Conservation (phyloP, 2,888 invertebrate genomes). For the Caenorhabditis angaria region DNA sequence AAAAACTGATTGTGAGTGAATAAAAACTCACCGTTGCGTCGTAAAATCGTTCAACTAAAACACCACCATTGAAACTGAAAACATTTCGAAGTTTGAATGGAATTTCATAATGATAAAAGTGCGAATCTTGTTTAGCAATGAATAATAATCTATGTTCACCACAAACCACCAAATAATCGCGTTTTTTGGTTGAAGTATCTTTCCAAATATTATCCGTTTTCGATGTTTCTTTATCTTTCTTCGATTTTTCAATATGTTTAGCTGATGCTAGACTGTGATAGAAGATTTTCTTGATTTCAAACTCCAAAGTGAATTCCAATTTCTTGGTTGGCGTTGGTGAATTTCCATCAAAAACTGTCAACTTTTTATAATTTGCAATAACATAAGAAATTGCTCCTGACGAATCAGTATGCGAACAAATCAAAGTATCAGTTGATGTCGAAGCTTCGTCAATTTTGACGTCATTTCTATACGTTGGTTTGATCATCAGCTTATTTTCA, state of each 20-base stretch:
- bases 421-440: background rate
- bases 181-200: background rate
- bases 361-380: background rate
- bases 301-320: background rate
- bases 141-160: background rate
- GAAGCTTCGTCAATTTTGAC: background rate
- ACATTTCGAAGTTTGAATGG: constrained; percentile 52
- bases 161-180: background rate
- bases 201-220: background rate
- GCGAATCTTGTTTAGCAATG: background rate
- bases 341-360: background rate
- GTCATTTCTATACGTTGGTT: background rate
- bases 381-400: background rate
- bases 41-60: constrained; percentile 35
- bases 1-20: too few species aligned
- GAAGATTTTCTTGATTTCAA: background rate
- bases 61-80: constrained; percentile 14
- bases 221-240: background rate
- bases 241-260: background rate
- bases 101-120: constrained; percentile 33
- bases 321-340: background rate
- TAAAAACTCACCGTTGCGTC: constrained; percentile 14
- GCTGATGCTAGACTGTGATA: background rate
- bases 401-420: background rate
- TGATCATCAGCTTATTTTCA: background rate